These are phyloP conservation scores for Edolisoma coerulescens DNA, from an alignment of 2,113 vertebrate genomes.

Conservation along the genomic window DNA sequence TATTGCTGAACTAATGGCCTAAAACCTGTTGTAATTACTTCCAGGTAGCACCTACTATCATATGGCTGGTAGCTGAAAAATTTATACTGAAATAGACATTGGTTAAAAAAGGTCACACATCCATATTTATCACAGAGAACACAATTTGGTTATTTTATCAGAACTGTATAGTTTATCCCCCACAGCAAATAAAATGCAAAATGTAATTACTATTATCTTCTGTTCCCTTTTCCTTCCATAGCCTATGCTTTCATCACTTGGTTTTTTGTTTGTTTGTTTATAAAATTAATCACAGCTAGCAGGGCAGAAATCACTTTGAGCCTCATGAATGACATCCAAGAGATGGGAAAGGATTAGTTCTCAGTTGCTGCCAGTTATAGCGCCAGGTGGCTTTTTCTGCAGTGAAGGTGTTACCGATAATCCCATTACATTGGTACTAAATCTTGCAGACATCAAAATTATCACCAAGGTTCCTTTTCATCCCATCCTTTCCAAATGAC, in stretches of 20 bases:
- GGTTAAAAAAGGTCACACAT: background rate
- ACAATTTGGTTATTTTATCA: background rate
- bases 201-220: constrained; percentile 20
- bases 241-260: constrained; percentile 66
- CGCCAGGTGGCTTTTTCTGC: constrained; percentile 94
- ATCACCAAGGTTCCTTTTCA: constrained; percentile 87
- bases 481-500: constrained; percentile 91
- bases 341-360: constrained; percentile 97
- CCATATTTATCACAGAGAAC: background rate
- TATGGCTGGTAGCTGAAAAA: background rate
- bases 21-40: constrained; percentile 30
- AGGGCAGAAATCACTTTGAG: constrained; percentile 89
- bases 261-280: constrained; percentile 80
- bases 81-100: background rate
- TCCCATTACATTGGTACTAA: constrained; percentile 94
- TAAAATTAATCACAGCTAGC: constrained; percentile 94
- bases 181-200: constrained; percentile 2
- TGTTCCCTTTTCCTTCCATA: constrained; percentile 27
- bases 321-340: constrained; percentile 95
- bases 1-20: background rate
- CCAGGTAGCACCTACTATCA: background rate
- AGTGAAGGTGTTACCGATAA: constrained; percentile 96
- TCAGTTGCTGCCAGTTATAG: constrained; percentile 91
- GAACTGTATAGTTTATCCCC: background rate
- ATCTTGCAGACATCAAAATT: constrained; percentile 91